Conservation (phyloP, 2,797 vertebrate species). For the Leptatherina wallacei region DNA sequence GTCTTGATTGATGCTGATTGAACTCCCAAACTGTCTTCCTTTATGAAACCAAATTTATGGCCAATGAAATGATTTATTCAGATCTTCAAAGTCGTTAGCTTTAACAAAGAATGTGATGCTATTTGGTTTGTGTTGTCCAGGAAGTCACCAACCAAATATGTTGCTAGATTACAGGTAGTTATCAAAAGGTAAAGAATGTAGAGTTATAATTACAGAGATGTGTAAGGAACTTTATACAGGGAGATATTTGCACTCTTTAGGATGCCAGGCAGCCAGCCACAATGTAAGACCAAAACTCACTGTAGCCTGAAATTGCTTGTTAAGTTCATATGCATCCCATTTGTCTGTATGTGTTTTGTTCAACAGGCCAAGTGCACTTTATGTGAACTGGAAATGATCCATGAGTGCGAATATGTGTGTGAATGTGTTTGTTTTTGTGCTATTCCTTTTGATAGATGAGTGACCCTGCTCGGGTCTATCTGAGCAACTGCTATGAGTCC, state of each 20-base stretch:
- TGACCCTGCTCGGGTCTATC: neutral
- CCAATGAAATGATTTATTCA: neutral
- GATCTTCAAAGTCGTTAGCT: neutral
- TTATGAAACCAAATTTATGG: neutral
- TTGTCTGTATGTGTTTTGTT: slow-evolving; percentile 8
- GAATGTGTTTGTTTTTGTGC: slow-evolving; percentile 24
- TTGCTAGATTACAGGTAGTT: slow-evolving; percentile 34
- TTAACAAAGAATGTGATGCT: neutral
- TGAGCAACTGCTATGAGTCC: neutral
- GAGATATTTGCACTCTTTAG: slow-evolving; percentile 1
- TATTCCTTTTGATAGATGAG: slow-evolving; percentile 8
- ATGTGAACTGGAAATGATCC: slow-evolving; percentile 17
- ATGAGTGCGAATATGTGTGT: slow-evolving; percentile 6
- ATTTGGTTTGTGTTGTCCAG: neutral
- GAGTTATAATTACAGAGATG: slow-evolving; percentile 3
- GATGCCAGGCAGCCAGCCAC: neutral
- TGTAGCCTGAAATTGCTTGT: slow-evolving; percentile 1
- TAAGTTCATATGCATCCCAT: slow-evolving; percentile 1
- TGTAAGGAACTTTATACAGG: slow-evolving; percentile 1
- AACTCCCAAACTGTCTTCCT: neutral
- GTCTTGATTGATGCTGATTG: neutral
- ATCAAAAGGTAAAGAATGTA: neutral
- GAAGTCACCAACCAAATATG: slow-evolving; percentile 3
- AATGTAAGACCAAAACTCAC: slow-evolving; percentile 8
- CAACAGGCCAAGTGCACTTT: neutral